Conservation (phyloP, 2,888 invertebrate species). For the Acanthosepion lycidas region DNA sequence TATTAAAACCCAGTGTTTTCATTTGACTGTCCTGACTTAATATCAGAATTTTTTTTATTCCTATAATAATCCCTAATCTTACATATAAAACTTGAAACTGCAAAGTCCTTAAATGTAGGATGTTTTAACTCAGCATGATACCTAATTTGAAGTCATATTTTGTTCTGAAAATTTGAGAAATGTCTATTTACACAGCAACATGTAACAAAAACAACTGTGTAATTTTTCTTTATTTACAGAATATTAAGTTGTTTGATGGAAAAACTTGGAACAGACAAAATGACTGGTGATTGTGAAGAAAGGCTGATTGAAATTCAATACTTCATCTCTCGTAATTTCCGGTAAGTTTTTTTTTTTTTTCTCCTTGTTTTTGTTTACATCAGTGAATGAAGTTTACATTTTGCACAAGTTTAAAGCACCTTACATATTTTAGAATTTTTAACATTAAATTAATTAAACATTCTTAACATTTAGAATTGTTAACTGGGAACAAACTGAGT, state of each 20-base stretch:
- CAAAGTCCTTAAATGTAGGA: too few species aligned
- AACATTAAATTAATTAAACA: background rate
- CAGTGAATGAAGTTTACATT: too few species aligned
- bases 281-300: conserved; percentile 92
- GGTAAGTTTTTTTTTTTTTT: conserved; percentile 61
- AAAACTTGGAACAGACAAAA: conserved; percentile 86
- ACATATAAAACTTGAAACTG: too few species aligned
- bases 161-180: too few species aligned
- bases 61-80: too few species aligned
- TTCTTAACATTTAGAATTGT: background rate
- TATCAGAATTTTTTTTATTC: too few species aligned
- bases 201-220: too few species aligned
- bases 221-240: conserved; percentile 67
- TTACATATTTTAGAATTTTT: background rate
- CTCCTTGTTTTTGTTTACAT: background rate
- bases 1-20: too few species aligned
- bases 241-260: conserved; percentile 96
- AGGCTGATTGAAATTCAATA: conserved; percentile 96
- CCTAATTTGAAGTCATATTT: too few species aligned
- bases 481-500: background rate
- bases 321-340: conserved; percentile 95
- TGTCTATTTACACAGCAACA: too few species aligned
- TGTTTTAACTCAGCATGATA: too few species aligned
- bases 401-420: background rate
- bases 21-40: too few species aligned